Percentiles rank a stretch among this genome's conserved stretches.
phyloP scores from a whole-genome alignment of 1,140 invertebrate species.

The Lasioglossum albipes region DNA sequence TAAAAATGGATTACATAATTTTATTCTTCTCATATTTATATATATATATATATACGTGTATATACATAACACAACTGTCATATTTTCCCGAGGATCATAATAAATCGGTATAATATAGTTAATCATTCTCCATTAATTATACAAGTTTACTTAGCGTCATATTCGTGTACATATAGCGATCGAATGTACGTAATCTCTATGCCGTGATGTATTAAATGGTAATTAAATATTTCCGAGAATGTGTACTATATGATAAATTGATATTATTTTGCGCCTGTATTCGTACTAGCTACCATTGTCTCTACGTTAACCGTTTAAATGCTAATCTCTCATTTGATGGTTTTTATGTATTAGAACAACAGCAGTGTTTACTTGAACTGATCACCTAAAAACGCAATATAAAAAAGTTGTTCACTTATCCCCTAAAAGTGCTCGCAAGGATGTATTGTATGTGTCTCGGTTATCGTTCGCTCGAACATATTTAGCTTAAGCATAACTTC shows the following conservation, averaged over 20 bases:
- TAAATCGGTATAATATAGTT: conserved; percentile 55
- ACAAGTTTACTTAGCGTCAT: conserved; percentile 64
- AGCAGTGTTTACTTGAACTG: conserved; percentile 67
- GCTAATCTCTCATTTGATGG: conserved; percentile 60
- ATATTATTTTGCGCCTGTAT: conserved; percentile 64
- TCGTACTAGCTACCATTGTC: conserved; percentile 54
- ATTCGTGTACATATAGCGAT: conserved; percentile 60
- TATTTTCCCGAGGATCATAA: conserved; percentile 57
- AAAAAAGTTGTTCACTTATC: conserved; percentile 72
- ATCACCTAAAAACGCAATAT: conserved; percentile 71
- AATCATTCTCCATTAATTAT: conserved; percentile 66
- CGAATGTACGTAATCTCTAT: conserved; percentile 56
- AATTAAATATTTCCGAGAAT: conserved; percentile 52
- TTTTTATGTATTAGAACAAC: conserved; percentile 66
- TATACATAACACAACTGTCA: conserved; percentile 70
- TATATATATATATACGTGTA: conserved; percentile 67
- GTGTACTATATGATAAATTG: conserved; percentile 56
- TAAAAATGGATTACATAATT: conserved; percentile 66
- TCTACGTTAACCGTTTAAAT: conserved; percentile 61
- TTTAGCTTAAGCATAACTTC: conserved; percentile 66
- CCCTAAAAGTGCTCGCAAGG: conserved; percentile 65
- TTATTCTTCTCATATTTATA: conserved; percentile 67
- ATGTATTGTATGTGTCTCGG: conserved; percentile 63
- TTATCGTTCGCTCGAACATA: conserved; percentile 65
- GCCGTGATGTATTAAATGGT: conserved; percentile 48